These are phyloP conservation scores for Micromesistius poutassou DNA, from an alignment of 2,797 vertebrate species.

Conservation along the genomic window DNA sequence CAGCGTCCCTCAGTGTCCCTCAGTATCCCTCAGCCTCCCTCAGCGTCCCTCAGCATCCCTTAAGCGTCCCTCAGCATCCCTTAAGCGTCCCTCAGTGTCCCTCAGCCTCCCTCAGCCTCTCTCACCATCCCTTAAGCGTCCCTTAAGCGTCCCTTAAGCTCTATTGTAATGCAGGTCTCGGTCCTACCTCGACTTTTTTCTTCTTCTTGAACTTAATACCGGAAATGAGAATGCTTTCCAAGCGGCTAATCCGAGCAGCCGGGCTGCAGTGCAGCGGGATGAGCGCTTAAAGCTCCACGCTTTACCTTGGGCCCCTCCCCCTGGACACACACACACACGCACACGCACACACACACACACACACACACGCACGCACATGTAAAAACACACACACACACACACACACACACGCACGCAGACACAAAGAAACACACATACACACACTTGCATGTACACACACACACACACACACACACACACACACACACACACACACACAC, in stretches of 20 bases:
- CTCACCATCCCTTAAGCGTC: background rate
- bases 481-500: slow-evolving; percentile 18
- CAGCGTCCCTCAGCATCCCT: too few species aligned
- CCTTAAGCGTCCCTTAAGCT: slow-evolving; percentile 19
- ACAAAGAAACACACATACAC: slow-evolving; percentile 21
- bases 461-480: slow-evolving; percentile 10
- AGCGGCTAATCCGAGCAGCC: slow-evolving; percentile 60
- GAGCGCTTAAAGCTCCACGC: slow-evolving; percentile 46
- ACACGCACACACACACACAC: slow-evolving; percentile 16
- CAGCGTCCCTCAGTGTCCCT: too few species aligned
- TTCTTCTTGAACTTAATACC: slow-evolving; percentile 52
- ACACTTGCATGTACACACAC: slow-evolving; percentile 20
- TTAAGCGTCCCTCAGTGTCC: too few species aligned
- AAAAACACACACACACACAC: slow-evolving; percentile 22
- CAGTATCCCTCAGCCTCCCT: too few species aligned
- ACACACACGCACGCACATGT: slow-evolving; percentile 16
- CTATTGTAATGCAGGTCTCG: slow-evolving; percentile 22
- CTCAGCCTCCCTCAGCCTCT: too few species aligned
- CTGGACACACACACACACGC: background rate
- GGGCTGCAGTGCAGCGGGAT: slow-evolving; percentile 52
- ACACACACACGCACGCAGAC: slow-evolving; percentile 14
- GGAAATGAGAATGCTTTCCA: slow-evolving; percentile 64
- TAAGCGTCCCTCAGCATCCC: too few species aligned
- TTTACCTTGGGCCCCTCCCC: slow-evolving; percentile 34
- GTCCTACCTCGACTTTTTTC: slow-evolving; percentile 18